These are phyloP conservation scores for Heteromormyrus szaboi DNA, from an alignment of 2,797 vertebrate species.

Conservation along the genomic window DNA sequence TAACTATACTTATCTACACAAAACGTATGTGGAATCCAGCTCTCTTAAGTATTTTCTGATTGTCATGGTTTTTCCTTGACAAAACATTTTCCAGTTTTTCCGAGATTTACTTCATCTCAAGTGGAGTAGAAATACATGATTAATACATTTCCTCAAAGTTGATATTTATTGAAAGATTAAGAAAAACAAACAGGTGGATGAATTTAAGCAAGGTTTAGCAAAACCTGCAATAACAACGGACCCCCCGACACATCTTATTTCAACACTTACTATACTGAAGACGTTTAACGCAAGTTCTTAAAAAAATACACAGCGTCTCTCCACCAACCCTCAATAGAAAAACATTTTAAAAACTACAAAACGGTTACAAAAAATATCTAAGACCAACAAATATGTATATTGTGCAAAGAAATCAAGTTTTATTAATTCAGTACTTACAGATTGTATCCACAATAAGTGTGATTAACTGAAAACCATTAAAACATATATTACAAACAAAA, in stretches of 20 bases:
- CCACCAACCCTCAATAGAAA: conserved; percentile 45
- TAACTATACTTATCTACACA: not conserved
- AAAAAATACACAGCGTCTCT: conserved; percentile 54
- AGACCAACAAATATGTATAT: not conserved
- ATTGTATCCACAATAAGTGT: not conserved
- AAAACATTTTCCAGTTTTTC: not conserved
- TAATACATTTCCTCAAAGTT: not conserved
- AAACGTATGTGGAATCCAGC: not conserved
- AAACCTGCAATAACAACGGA: not conserved
- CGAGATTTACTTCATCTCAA: not conserved
- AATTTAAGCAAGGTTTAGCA: not conserved
- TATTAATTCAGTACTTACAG: not conserved
- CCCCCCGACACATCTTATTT: conserved; percentile 50
- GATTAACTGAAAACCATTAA: not conserved
- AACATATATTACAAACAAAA: not conserved
- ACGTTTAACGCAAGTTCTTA: conserved; percentile 62
- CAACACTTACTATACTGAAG: conserved; percentile 50
- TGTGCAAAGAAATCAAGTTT: not conserved
- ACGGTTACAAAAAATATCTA: not conserved
- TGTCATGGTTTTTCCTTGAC: not conserved
- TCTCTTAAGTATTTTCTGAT: not conserved
- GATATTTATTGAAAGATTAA: not conserved
- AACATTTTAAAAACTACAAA: not conserved
- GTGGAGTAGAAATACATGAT: not conserved
- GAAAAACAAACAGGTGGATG: not conserved